phyloP scores from a whole-genome alignment of 2,797 vertebrate genomes.

The Oreortyx pictus region DNA sequence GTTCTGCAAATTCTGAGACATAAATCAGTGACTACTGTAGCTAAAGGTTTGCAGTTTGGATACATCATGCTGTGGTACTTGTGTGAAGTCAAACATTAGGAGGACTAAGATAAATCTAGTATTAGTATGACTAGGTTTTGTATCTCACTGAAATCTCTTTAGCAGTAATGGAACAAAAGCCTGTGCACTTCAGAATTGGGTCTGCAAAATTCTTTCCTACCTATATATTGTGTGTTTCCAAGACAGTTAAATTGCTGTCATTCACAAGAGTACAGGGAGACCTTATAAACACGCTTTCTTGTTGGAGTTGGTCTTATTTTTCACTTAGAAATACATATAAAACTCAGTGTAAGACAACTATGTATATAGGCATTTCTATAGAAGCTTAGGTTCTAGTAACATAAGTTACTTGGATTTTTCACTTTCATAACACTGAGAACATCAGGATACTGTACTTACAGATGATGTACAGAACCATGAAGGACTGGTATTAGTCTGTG shows the following conservation, averaged over 20 bases:
- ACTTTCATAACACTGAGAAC: neutral
- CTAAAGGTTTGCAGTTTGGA: neutral
- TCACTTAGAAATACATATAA: neutral
- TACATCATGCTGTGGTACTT: neutral
- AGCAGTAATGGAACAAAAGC: neutral
- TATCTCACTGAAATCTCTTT: neutral
- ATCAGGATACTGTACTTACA: neutral
- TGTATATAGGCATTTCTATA: neutral
- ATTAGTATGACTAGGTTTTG: neutral
- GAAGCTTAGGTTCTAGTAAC: neutral
- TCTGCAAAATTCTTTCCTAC: neutral
- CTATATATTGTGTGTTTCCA: neutral
- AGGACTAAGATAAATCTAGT: neutral
- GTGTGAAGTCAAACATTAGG: neutral
- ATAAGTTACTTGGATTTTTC: slow-evolving; percentile 5
- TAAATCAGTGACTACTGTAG: neutral
- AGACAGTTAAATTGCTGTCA: neutral
- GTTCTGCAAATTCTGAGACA: neutral
- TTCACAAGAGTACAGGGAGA: slow-evolving; percentile 19
- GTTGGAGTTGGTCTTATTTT: neutral
- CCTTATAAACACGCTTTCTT: slow-evolving; percentile 10
- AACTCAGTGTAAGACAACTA: neutral
- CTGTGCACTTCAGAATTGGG: neutral
- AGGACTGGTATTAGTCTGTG: neutral
- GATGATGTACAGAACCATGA: too few species aligned